phyloP scores from a whole-genome alignment of 2,888 invertebrate species.

The Drosophila mimetica region DNA sequence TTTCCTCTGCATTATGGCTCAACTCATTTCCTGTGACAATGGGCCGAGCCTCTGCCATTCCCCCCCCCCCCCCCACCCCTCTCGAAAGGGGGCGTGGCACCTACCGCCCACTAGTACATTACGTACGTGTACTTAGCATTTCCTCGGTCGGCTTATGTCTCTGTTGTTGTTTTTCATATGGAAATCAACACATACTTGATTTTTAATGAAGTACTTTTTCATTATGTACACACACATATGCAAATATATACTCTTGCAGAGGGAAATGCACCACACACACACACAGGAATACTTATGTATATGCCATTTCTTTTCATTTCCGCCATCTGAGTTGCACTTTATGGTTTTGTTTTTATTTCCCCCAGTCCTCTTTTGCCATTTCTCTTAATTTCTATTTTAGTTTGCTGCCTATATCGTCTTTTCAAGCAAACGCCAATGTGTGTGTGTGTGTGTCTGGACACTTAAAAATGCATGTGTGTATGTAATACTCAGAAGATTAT shows the following conservation, averaged over 20 bases:
- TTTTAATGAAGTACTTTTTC: constrained; percentile 80
- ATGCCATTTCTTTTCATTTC: constrained; percentile 79
- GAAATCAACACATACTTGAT: constrained; percentile 79
- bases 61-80: background rate
- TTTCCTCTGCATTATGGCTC: constrained; percentile 39
- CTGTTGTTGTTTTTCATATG: constrained; percentile 58
- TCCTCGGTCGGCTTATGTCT: constrained; percentile 63
- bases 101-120: constrained; percentile 22
- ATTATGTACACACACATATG: constrained; percentile 57
- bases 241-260: constrained; percentile 36
- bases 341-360: constrained; percentile 43
- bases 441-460: constrained; percentile 48
- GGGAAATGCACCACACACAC: constrained; percentile 34
- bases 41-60: constrained; percentile 39
- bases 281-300: constrained; percentile 38
- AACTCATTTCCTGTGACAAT: constrained; percentile 64
- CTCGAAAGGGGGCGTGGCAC: background rate
- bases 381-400: constrained; percentile 79
- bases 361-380: constrained; percentile 47
- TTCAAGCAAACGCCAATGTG: constrained; percentile 66
- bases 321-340: constrained; percentile 70
- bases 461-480: constrained; percentile 55
- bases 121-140: constrained; percentile 75
- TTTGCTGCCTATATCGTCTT: constrained; percentile 63
- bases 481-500: constrained; percentile 46